Evolutionary conservation across 2,888 invertebrate species (phyloP), one percentile per base, ranked within the genome.

Genomic region (Tipula vernalis): DNA sequence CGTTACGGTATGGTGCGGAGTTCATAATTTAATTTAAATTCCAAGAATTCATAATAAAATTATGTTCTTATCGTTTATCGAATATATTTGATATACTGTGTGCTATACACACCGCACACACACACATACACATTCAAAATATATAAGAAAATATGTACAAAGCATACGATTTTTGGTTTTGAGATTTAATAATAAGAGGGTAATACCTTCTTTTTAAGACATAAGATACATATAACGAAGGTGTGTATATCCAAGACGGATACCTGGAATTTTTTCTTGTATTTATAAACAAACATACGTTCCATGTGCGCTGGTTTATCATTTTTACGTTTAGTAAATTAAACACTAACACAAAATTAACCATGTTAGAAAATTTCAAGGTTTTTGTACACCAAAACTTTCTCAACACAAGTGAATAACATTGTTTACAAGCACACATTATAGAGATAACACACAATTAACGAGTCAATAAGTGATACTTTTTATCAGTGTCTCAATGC

Each of bases 1-100:
- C 28, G 28, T 1, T 28, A 47, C 47, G 51, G n/a, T 51, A 51
- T 28, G 71, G 28, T 71, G 71, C 71, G 18, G 71, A 71, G 71
- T 71, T 71, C 71, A 71, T 71, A 71, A 71, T 71, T 71, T 71
- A 71, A 71, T 71, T 71, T 71, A 71, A 71, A 71, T 71, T 71
- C 71, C 28, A 71, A 71, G 71, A 71, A 71, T 71, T 71, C 28
- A 71, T 71, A 71, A 71, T 71, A 28, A 71, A 71, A 71, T 71
- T 71, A 71, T 71, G 28, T 71, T 71, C 28, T 71, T 71, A 71
- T 71, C 71, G 71, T 71, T 71, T 71, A 71, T 71, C 71, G 71
- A 71, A 10, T 28, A 71, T 71, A 71, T 71, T 71, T 18, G 28
- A 28, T 71, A 12, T 71, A 71, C 71, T 15, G 51, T 51, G 28